phyloP scores from a whole-genome alignment of 2,888 invertebrate genomes.

The Chrysodeixis includens region DNA sequence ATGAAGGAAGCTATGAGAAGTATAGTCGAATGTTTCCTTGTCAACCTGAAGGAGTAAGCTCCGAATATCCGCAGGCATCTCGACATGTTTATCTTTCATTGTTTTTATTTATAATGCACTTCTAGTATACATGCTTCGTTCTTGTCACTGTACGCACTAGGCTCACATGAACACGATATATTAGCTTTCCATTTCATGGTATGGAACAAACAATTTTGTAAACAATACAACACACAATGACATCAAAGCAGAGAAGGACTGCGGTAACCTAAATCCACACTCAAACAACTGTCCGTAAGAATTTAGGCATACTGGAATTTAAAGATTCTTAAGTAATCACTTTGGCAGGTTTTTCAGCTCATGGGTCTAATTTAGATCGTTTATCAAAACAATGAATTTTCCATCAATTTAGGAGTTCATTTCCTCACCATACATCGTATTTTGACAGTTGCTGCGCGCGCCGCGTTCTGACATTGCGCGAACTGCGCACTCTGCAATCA shows the following conservation, averaged over 20 bases:
- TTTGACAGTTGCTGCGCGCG: constrained; percentile 83
- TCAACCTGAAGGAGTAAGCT: constrained; percentile 82
- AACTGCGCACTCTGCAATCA: constrained; percentile 71
- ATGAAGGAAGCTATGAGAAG: constrained; percentile 75
- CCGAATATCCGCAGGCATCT: constrained; percentile 82
- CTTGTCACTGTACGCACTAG: constrained; percentile 11
- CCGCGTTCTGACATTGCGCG: constrained; percentile 60
- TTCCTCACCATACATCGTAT: constrained; percentile 49
- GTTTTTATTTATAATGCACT: constrained; percentile 59
- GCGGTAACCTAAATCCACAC: constrained; percentile 23
- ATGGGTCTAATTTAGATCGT: constrained; percentile 8
- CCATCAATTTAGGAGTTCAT: constrained; percentile 33
- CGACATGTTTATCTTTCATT: constrained; percentile 81
- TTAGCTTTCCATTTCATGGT: constrained; percentile 13
- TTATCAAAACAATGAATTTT: constrained; percentile 22
- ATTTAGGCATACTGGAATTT: constrained; percentile 24
- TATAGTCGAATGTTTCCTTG: constrained; percentile 79
- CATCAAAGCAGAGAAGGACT: constrained; percentile 11
- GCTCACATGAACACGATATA: constrained; percentile 25
- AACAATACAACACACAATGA: constrained; percentile 43
- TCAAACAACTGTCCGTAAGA: neutral
- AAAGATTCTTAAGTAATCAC: constrained; percentile 1
- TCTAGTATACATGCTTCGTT: constrained; percentile 41
- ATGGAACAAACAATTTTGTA: constrained; percentile 36
- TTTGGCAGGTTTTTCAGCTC: constrained; percentile 1